phyloP scores from a whole-genome alignment of 2,888 invertebrate genomes.

The Pediacus dermestoides region DNA sequence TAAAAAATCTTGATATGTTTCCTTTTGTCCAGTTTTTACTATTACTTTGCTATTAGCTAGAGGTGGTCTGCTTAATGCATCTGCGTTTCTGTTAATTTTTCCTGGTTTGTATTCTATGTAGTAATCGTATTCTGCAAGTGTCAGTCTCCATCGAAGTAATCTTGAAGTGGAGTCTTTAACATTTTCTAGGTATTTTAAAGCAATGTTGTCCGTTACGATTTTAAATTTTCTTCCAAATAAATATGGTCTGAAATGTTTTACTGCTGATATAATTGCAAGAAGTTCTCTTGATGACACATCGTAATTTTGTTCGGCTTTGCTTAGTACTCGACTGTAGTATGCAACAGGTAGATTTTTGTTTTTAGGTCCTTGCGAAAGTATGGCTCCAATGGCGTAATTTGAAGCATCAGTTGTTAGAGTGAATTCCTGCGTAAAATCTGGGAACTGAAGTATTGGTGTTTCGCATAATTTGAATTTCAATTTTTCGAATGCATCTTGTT shows the following conservation, averaged over 20 bases:
- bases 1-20: neutral
- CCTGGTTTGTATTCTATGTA: constrained; percentile 4
- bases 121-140: constrained; percentile 13
- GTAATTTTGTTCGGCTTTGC: constrained; percentile 5
- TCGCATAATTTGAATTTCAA: constrained; percentile 20
- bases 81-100: neutral
- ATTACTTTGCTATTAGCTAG: neutral
- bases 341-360: constrained; percentile 1
- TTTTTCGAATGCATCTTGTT: constrained; percentile 24
- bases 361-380: constrained; percentile 30
- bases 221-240: constrained; percentile 3
- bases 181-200: constrained; percentile 6
- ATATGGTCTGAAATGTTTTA: constrained; percentile 5
- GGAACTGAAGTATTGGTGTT: constrained; percentile 30
- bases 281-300: constrained; percentile 3
- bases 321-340: constrained; percentile 2
- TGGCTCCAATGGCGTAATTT: constrained; percentile 30
- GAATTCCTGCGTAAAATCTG: constrained; percentile 33
- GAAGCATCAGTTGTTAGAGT: constrained; percentile 34
- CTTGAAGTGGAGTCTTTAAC: constrained; percentile 4
- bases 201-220: constrained; percentile 5
- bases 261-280: neutral
- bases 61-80: neutral
- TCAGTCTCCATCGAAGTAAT: neutral
- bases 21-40: neutral